A percentile compares a stretch with the other conserved stretches of the same genome.
These are phyloP conservation scores for Morpho deidamia DNA, from an alignment of 2,888 invertebrate genomes.

Conservation along the genomic window DNA sequence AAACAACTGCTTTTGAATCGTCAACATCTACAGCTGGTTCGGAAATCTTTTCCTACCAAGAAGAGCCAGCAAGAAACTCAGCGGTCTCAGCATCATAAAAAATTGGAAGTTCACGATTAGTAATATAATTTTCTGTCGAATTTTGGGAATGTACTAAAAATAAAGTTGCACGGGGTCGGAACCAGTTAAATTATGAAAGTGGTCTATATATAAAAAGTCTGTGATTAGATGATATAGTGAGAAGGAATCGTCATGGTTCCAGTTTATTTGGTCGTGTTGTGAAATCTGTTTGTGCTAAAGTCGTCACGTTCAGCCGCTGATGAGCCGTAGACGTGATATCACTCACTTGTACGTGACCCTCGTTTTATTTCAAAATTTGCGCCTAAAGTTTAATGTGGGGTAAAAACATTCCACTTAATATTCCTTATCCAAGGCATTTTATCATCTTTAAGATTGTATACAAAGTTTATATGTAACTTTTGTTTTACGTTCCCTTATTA, in stretches of 20 bases:
- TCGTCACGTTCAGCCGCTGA: constrained; percentile 76
- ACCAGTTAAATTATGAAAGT: too few relatives aligned
- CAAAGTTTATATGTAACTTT: neutral
- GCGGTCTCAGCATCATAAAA: neutral
- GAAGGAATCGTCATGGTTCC: constrained; percentile 25
- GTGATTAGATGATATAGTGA: too few relatives aligned
- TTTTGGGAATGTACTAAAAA: neutral
- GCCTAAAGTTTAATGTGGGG: constrained; percentile 43
- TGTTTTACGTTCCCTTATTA: too few relatives aligned
- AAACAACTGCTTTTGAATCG: too few relatives aligned
- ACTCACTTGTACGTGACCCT: constrained; percentile 72
- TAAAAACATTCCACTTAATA: constrained; percentile 28
- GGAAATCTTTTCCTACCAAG: too few relatives aligned
- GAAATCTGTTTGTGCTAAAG: constrained; percentile 76
- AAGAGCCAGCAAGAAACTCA: too few relatives aligned
- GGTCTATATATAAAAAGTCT: too few relatives aligned
- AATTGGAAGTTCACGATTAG: too few relatives aligned
- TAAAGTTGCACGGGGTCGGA: too few relatives aligned
- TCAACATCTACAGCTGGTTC: too few relatives aligned
- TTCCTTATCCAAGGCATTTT: constrained; percentile 16
- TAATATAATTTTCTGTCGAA: too few relatives aligned
- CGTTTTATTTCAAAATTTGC: constrained; percentile 54
- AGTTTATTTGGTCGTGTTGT: constrained; percentile 51
- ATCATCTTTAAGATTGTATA: neutral
- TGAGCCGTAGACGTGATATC: constrained; percentile 77